Base-by-base conservation (phyloP, 2,113 vertebrate genomes). In the Antennarius striatus region DNA sequence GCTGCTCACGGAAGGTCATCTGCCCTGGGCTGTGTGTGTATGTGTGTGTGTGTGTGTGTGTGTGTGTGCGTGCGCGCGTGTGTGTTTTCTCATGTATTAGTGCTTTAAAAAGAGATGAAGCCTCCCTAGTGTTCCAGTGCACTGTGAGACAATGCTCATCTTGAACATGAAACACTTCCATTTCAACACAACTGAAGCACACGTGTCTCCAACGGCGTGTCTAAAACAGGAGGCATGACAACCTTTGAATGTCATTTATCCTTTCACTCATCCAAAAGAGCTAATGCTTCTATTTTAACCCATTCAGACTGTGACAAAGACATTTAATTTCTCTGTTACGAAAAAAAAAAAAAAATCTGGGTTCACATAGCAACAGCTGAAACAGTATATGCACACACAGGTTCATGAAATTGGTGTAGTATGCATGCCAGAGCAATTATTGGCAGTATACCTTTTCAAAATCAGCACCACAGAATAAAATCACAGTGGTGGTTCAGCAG, bases 1-100 rank as follows among this genome's bases (percentile, higher is more conserved):
- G 87, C 86, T 91, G 91, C 89, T 86, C 84, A 79, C 68, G 40
- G 86, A 92, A 92, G 91, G 91, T 92, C 90, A 88, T 90, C 81
- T 79, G 88, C 90, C 86, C 57, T 71, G 75, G 86, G 88, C 45
- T 22, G 22, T 22, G 22, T 22, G 22, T 22, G 22, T 22, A 2
- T 22, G 22, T 22, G 22, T 22, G 22, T 22, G 39, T 40, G 39
- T 40, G 39, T 40, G 39, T 10, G 70, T 1, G 15, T 1, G 49
- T 10, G 50, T 12, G 57, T 42, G 49, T 15, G 10, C 39, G 55
- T 30, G 60, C 63, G 16, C 49, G 70, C 8, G 36, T 30, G 39
- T 47, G 63, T 43, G n/a, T 76, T 14, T 47, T 56, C 57, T 28
- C 54, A 17, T 69, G 62, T 74, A 29, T 83, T 53, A 80, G 53